Percentiles rank a stretch among this genome's conserved stretches.
Conservation (phyloP, 2,113 vertebrate genomes). For the Hyperoodon ampullatus region DNA sequence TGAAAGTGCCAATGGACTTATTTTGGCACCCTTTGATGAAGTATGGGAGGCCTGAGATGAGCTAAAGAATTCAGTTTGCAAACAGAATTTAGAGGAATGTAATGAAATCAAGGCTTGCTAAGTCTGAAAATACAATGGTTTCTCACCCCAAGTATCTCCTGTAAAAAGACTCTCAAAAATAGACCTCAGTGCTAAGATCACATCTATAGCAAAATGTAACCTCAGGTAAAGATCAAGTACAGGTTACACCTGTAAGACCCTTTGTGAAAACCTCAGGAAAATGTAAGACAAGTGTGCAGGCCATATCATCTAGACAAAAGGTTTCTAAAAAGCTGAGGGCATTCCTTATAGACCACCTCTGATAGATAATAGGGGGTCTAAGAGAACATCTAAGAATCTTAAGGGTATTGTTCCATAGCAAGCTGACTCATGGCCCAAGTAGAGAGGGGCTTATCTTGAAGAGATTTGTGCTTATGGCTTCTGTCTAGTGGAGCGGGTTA, state of each 20-base stretch:
- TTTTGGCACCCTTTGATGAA: background rate
- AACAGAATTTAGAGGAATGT: background rate
- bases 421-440: background rate
- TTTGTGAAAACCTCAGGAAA: background rate
- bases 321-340: background rate
- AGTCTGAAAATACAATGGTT: background rate
- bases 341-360: background rate
- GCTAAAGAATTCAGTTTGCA: too few relatives aligned
- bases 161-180: background rate
- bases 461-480: background rate
- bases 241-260: background rate
- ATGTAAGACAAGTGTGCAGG: background rate
- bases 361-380: background rate
- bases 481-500: background rate
- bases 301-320: background rate
- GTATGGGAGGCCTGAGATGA: background rate
- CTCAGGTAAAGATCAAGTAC: background rate
- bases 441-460: background rate
- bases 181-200: background rate
- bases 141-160: background rate
- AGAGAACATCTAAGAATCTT: background rate
- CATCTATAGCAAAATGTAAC: background rate
- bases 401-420: background rate
- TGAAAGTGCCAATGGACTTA: background rate
- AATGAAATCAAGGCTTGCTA: background rate